A percentile compares a stretch with the other conserved stretches of the same genome.
These are phyloP conservation scores for Delichon dasypus DNA, from an alignment of 2,797 vertebrate species.

Conservation along the genomic window DNA sequence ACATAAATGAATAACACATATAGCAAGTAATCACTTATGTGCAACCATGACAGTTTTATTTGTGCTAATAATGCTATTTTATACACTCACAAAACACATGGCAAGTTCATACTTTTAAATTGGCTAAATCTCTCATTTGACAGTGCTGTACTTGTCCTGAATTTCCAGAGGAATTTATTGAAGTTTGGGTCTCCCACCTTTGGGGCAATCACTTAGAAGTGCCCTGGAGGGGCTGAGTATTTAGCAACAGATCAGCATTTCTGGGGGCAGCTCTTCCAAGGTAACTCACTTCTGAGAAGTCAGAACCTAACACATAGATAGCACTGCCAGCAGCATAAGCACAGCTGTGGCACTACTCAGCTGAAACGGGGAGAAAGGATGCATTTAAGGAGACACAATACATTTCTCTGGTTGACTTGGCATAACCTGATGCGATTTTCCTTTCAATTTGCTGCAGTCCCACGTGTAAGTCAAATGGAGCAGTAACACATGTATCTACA, in stretches of 20 bases:
- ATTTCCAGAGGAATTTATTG: neutral
- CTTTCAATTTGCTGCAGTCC: slow-evolving; percentile 69
- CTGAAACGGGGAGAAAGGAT: neutral
- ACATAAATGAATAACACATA: neutral
- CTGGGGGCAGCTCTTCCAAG: neutral
- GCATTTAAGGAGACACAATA: slow-evolving; percentile 61
- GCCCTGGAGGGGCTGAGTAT: neutral
- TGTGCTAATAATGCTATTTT: neutral
- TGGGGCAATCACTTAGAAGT: neutral
- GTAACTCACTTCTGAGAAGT: neutral
- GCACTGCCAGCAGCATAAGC: neutral
- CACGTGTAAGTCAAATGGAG: slow-evolving; percentile 40
- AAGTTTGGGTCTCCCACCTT: neutral
- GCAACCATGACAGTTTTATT: slow-evolving; percentile 4
- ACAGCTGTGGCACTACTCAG: neutral
- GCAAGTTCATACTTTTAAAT: neutral
- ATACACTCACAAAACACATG: neutral
- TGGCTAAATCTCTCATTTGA: neutral
- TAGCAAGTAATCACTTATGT: neutral
- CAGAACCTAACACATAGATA: neutral
- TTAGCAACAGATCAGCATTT: neutral
- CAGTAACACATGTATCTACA: slow-evolving; percentile 14
- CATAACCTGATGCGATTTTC: slow-evolving; percentile 69
- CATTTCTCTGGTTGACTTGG: slow-evolving; percentile 59
- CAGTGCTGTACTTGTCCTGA: neutral